These are phyloP conservation scores for Onthophagus sagittarius DNA, from an alignment of 2,888 invertebrate genomes.

Conservation along the genomic window DNA sequence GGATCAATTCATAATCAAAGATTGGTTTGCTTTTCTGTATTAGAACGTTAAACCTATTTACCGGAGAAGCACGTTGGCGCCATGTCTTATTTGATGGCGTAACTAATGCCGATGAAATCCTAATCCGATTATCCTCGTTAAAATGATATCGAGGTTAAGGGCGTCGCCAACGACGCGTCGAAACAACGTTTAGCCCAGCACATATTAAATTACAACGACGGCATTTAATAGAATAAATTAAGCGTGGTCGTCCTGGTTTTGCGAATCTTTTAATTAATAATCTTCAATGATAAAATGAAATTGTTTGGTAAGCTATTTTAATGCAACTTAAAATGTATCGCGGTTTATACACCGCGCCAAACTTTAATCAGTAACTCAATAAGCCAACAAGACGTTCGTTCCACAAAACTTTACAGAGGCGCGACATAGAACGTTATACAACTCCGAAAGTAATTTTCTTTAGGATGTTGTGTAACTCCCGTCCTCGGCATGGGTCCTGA, in stretches of 20 bases:
- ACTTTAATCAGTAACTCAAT: background rate
- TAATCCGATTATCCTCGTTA: slow-evolving; percentile 9
- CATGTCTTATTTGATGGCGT: background rate
- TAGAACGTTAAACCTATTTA: background rate
- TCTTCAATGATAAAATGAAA: too few relatives aligned
- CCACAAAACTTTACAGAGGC: background rate
- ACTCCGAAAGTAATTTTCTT: background rate
- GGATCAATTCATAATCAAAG: background rate
- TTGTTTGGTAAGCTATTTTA: too few relatives aligned
- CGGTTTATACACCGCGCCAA: background rate
- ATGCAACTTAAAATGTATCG: too few relatives aligned
- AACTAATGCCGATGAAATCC: slow-evolving; percentile 6
- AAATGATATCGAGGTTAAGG: slow-evolving; percentile 1
- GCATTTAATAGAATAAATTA: background rate
- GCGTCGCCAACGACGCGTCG: background rate
- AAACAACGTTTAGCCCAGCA: background rate
- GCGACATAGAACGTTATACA: background rate
- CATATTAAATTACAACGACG: background rate
- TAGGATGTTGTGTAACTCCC: background rate
- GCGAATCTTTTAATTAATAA: too few relatives aligned
- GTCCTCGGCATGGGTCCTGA: background rate
- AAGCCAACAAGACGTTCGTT: background rate
- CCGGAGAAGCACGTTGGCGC: background rate
- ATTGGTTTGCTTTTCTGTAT: too few relatives aligned
- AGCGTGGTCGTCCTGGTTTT: too few relatives aligned